Evolutionary conservation across 2,888 invertebrate species (phyloP), one percentile per base, ranked within the genome.

Genomic region (Zaprionus bogoriensis): DNA sequence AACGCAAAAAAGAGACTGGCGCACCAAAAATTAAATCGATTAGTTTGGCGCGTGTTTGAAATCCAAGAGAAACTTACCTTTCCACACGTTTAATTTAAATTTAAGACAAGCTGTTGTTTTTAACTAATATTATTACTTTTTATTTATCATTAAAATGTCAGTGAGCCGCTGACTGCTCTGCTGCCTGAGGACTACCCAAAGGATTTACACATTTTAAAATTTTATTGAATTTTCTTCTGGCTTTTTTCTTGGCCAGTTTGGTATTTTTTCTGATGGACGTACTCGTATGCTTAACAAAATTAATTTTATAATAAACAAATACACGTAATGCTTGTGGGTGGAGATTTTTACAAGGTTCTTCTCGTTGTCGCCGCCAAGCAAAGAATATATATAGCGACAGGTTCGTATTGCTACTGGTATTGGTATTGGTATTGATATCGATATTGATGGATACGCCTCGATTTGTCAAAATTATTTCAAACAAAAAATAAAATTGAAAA

Each of bases 401-500:
- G 7, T 5, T 7, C 6, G 7, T 25, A 25, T 25, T n/a, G n/a
- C n/a, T n/a, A n/a, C n/a, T n/a, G n/a, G n/a, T n/a, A n/a, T n/a
- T n/a, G n/a, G n/a, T n/a, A n/a, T n/a, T n/a, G n/a, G n/a, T n/a
- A n/a, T n/a, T n/a, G n/a, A 25, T 5, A 32, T 7, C 12, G 14
- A 36, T 36, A 36, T 17, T 6, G 32, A 36, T 36, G 27, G 51
- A 58, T 46, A 59, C 67, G 66, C 54, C 61, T 55, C 62, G 64
- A 76, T 74, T 87, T 62, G 70, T 74, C 83, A 89, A 84, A 80
- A 87, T 88, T 87, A 88, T 88, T 88, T 87, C 67, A 60, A 57
- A 58, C 59, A 48, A 51, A 80, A 88, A 88, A 88, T 87, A 89
- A 89, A 62, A 79, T 75, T 86, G 89, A 77, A 84, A 87, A 75